These are phyloP conservation scores for Alouatta palliata DNA, from an alignment of 2,113 vertebrate genomes.

Conservation along the genomic window DNA sequence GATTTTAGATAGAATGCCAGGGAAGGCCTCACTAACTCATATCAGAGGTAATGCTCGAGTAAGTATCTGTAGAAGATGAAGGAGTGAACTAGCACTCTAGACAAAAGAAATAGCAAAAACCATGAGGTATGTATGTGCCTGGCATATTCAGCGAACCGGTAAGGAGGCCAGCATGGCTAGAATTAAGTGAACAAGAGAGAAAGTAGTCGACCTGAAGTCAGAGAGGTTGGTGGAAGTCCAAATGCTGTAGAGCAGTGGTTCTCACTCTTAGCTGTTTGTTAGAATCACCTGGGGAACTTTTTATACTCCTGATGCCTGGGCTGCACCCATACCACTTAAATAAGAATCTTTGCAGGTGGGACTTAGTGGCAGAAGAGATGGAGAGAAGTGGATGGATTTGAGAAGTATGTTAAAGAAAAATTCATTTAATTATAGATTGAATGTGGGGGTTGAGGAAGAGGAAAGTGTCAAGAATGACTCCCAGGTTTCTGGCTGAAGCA, in stretches of 20 bases:
- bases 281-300: neutral
- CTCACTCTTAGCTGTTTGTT: neutral
- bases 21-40: neutral
- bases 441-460: conserved; percentile 65
- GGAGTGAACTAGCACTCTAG: neutral
- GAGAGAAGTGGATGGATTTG: conserved; percentile 54
- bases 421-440: conserved; percentile 71
- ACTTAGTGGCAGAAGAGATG: conserved; percentile 8
- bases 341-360: conserved; percentile 38
- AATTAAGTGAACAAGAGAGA: neutral
- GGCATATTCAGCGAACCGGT: neutral
- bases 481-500: conserved; percentile 64
- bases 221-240: neutral
- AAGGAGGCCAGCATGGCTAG: neutral
- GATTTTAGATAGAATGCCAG: neutral
- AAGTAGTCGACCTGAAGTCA: neutral
- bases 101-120: neutral
- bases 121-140: neutral
- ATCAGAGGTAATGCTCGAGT: neutral
- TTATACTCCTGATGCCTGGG: neutral
- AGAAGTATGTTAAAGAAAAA: conserved; percentile 59
- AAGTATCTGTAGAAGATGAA: neutral
- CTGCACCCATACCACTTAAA: neutral
- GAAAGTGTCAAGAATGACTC: conserved; percentile 69
- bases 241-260: neutral